Conservation (phyloP, 2,888 invertebrate species). For the Rhimphoctona megacephalus region DNA sequence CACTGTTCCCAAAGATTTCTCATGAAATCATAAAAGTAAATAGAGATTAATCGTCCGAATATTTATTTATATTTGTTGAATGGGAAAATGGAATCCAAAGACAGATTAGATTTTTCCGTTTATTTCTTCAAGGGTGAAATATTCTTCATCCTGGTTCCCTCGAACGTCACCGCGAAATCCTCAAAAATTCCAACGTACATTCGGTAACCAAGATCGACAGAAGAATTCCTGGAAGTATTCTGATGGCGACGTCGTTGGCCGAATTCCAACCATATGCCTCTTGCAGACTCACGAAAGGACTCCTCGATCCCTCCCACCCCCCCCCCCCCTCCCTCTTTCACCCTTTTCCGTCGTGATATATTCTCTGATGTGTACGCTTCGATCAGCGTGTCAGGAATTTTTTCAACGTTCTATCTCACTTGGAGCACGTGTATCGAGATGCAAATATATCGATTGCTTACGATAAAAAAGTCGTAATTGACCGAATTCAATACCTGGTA, state of each 20-base stretch:
- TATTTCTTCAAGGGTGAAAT: neutral
- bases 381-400: slow-evolving; percentile 60
- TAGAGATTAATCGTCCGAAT: neutral
- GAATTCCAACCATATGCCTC: slow-evolving; percentile 64
- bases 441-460: neutral
- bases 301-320: neutral
- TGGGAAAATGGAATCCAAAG: neutral
- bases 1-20: neutral
- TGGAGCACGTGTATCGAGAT: slow-evolving; percentile 24
- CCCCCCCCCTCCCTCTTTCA: neutral
- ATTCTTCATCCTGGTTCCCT: neutral
- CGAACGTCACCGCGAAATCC: slow-evolving; percentile 26
- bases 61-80: neutral
- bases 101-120: neutral
- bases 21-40: neutral
- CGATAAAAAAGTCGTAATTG: neutral
- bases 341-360: neutral
- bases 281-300: slow-evolving; percentile 24
- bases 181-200: slow-evolving; percentile 53
- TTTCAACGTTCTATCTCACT: slow-evolving; percentile 32
- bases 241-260: slow-evolving; percentile 65
- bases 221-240: slow-evolving; percentile 65
- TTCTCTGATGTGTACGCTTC: slow-evolving; percentile 7
- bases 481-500: neutral
- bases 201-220: slow-evolving; percentile 51